These are phyloP conservation scores for Vulpes lagopus DNA, from an alignment of 2,113 vertebrate genomes.

Conservation along the genomic window DNA sequence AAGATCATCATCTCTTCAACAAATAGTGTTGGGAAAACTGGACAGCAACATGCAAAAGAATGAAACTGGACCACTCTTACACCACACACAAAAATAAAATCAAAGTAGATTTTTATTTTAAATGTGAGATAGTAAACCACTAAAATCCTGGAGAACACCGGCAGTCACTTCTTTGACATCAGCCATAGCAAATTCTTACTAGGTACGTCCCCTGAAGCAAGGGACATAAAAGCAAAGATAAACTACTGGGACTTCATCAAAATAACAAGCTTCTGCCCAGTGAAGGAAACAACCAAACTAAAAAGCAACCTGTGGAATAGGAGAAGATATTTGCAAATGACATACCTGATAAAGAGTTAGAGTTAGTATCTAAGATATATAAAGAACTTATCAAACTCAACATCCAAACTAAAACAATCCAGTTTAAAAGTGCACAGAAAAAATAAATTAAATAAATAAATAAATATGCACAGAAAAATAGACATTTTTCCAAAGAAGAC, in stretches of 20 bases:
- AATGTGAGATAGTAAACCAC: too few relatives aligned
- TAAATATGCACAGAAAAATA: too few relatives aligned
- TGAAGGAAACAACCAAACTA: neutral
- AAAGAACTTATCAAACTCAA: neutral
- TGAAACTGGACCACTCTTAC: too few relatives aligned
- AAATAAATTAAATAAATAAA: too few relatives aligned
- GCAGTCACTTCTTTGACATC: neutral
- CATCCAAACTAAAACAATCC: too few relatives aligned
- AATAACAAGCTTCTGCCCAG: neutral
- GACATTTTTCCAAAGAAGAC: too few relatives aligned
- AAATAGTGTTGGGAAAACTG: too few relatives aligned
- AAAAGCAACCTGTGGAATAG: neutral
- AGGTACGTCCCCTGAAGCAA: neutral
- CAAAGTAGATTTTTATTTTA: too few relatives aligned
- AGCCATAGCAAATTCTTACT: neutral
- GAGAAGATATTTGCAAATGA: neutral
- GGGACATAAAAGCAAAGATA: neutral
- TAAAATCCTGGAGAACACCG: neutral
- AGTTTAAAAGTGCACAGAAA: too few relatives aligned
- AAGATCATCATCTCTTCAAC: neutral
- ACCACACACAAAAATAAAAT: too few relatives aligned
- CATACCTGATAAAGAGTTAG: neutral
- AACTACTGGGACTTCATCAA: neutral
- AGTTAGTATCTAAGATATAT: neutral
- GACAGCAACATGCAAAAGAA: too few relatives aligned